These are phyloP conservation scores for Psix sp. DNA, from an alignment of 1,140 invertebrate genomes.

Conservation along the genomic window DNA sequence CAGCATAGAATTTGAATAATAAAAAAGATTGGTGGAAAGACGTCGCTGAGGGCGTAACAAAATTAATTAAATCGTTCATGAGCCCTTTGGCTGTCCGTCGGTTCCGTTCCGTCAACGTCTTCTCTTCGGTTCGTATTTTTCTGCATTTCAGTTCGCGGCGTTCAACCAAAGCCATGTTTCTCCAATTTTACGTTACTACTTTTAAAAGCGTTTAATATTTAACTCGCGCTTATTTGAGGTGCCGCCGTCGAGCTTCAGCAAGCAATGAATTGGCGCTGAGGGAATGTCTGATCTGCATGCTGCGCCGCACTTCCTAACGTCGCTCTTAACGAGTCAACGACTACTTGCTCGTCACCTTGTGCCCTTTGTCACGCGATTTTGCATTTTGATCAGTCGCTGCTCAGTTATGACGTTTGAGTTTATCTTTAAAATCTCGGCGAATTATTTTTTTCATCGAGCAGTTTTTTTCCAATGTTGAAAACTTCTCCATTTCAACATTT, in stretches of 20 bases:
- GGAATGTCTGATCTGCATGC: conserved; percentile 70
- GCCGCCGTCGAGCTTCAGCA: conserved; percentile 14
- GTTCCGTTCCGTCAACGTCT: conserved; percentile 10
- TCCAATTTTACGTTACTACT: conserved; percentile 67
- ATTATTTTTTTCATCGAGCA: conserved; percentile 25
- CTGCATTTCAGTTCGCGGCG: conserved; percentile 17
- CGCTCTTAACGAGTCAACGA: conserved; percentile 72
- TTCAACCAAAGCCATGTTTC: conserved; percentile 48
- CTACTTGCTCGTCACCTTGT: conserved; percentile 66
- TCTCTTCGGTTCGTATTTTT: conserved; percentile 36
- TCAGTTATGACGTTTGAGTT: conserved; percentile 7
- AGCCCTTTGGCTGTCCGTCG: conserved; percentile 42
- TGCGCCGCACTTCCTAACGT: conserved; percentile 66
- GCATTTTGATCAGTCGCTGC: conserved; percentile 62
- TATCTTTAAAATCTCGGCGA: conserved; percentile 22
- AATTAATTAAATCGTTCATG: conserved; percentile 46
- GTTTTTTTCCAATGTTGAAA: too few relatives aligned
- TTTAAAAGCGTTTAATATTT: conserved; percentile 72
- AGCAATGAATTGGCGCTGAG: conserved; percentile 44
- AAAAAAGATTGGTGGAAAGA: conserved; percentile 27
- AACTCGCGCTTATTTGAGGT: conserved; percentile 62
- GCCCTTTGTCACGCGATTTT: conserved; percentile 62
- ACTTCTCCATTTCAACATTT: neutral
- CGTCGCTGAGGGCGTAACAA: conserved; percentile 31
- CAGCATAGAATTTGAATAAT: conserved; percentile 40